Evolutionary conservation across 2,888 invertebrate species (phyloP).

Genomic region (Drepana falcataria): DNA sequence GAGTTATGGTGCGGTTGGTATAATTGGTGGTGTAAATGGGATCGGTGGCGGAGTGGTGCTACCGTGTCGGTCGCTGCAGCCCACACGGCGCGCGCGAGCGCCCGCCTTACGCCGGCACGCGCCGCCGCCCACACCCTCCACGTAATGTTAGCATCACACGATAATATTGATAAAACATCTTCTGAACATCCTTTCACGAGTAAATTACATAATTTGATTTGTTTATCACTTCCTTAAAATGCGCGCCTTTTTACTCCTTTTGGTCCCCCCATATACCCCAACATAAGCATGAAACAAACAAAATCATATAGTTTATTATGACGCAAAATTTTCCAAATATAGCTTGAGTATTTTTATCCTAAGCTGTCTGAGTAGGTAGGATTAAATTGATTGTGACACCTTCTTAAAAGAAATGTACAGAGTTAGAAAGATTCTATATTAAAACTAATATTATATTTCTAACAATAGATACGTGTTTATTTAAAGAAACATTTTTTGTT

Average conservation of each 20-base stretch:
- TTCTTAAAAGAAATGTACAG: no score
- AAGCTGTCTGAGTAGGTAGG: no score
- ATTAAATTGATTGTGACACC: no score
- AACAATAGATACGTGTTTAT: no score
- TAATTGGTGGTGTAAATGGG: conserved; percentile 36
- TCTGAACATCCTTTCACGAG: conserved; percentile 15
- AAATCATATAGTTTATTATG: no score
- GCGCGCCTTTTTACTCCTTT: neutral
- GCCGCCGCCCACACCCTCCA: conserved; percentile 26
- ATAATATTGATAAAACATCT: conserved; percentile 15
- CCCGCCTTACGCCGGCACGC: conserved; percentile 26
- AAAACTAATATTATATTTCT: no score
- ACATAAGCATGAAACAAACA: no score
- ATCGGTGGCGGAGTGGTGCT: conserved; percentile 28
- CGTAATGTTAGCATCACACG: conserved; percentile 10
- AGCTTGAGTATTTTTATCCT: no score
- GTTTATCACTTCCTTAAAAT: conserved; percentile 7
- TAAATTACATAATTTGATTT: conserved; percentile 11
- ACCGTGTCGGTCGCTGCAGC: conserved; percentile 23
- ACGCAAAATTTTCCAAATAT: no score
- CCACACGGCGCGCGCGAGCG: conserved; percentile 14
- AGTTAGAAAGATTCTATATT: no score
- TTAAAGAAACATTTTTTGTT: no score
- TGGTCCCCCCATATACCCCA: neutral
- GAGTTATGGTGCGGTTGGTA: conserved; percentile 14